These are phyloP conservation scores for Aphyosemion australe DNA, from an alignment of 2,113 vertebrate species.

Conservation along the genomic window DNA sequence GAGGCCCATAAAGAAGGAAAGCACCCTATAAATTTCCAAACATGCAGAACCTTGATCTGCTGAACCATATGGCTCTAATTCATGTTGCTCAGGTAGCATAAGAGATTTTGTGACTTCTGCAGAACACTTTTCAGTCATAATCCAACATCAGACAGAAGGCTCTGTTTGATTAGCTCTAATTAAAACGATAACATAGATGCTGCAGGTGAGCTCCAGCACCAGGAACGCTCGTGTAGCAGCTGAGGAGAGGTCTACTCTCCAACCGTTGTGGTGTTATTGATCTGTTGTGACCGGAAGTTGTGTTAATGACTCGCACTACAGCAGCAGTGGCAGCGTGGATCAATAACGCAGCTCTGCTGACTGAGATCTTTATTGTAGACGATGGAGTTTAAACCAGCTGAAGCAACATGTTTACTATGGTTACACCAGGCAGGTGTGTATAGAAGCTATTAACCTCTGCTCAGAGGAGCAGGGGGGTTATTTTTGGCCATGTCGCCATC, in stretches of 20 bases:
- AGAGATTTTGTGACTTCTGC: too few relatives aligned
- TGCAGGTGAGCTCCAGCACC: neutral
- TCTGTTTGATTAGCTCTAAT: too few relatives aligned
- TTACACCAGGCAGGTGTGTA: constrained; percentile 2
- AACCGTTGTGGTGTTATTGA: constrained; percentile 9
- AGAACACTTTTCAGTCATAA: too few relatives aligned
- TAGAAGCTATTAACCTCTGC: neutral
- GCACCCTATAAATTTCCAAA: constrained; percentile 27
- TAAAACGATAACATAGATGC: neutral
- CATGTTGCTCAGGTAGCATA: neutral
- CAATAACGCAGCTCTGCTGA: constrained; percentile 15
- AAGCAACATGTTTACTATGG: constrained; percentile 2
- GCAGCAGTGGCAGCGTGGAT: constrained; percentile 13
- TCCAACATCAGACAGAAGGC: too few relatives aligned
- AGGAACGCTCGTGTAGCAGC: neutral
- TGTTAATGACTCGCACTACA: constrained; percentile 20
- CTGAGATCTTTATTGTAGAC: constrained; percentile 1
- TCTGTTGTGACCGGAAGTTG: constrained; percentile 11
- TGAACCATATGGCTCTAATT: constrained; percentile 11
- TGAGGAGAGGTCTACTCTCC: constrained; percentile 2
- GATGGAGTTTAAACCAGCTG: constrained; percentile 9
- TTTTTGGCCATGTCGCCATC: constrained; percentile 13
- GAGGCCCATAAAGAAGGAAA: constrained; percentile 26
- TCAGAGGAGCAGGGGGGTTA: constrained; percentile 5
- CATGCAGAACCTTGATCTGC: constrained; percentile 36